A percentile compares a stretch with the other conserved stretches of the same genome.
phyloP scores from a whole-genome alignment of 2,888 invertebrate genomes.

The Sphinx pinastri region DNA sequence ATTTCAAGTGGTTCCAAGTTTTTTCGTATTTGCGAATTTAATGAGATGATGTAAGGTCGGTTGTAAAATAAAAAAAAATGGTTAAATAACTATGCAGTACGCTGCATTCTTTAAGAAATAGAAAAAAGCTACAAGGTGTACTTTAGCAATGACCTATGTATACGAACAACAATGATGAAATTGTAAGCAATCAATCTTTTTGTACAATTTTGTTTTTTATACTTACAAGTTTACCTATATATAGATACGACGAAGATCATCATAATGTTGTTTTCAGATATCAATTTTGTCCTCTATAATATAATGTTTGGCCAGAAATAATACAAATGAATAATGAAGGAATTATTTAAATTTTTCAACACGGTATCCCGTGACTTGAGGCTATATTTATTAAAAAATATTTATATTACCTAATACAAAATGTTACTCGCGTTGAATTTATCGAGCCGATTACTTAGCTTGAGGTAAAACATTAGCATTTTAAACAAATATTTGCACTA shows the following conservation, averaged over 20 bases:
- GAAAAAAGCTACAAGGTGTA: too few relatives aligned
- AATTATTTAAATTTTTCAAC: neutral
- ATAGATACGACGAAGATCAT: too few relatives aligned
- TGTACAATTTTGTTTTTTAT: too few relatives aligned
- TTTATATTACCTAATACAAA: neutral
- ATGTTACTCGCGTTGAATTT: constrained; percentile 1
- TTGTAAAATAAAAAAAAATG: neutral
- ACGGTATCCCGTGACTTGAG: neutral
- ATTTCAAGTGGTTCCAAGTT: neutral
- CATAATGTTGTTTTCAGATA: too few relatives aligned
- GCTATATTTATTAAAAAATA: neutral
- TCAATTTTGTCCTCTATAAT: neutral
- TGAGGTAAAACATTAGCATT: neutral
- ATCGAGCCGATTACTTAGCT: neutral
- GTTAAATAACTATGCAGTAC: too few relatives aligned
- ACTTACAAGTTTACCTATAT: too few relatives aligned
- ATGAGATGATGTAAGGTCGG: neutral
- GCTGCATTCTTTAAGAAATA: too few relatives aligned
- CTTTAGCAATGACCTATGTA: too few relatives aligned
- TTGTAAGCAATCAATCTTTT: too few relatives aligned
- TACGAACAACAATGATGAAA: too few relatives aligned
- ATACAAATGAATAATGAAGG: neutral
- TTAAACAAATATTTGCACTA: neutral
- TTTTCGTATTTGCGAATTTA: constrained; percentile 4
- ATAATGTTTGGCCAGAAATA: neutral